These are phyloP conservation scores for Semaprochilodus insignis DNA, from an alignment of 2,797 vertebrate genomes.

Conservation along the genomic window DNA sequence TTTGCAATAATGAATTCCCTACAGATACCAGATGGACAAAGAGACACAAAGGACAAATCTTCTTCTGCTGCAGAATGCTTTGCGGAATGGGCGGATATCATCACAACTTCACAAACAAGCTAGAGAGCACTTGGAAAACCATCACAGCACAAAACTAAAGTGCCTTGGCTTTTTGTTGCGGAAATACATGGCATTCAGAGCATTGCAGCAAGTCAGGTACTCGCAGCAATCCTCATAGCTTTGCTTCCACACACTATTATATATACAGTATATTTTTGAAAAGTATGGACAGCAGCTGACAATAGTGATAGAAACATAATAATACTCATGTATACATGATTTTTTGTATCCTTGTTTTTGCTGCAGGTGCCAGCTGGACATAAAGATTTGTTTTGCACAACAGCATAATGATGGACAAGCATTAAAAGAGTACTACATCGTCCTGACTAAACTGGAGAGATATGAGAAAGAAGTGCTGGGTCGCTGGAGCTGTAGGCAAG, in stretches of 20 bases:
- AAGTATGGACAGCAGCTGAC: background rate
- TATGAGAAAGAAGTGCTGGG: background rate
- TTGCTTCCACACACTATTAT: background rate
- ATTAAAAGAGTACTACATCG: background rate
- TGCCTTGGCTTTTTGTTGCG: constrained; percentile 55
- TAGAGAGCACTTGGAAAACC: constrained; percentile 57
- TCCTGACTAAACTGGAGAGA: background rate
- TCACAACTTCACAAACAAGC: constrained; percentile 45
- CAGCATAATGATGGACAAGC: background rate
- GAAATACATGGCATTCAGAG: constrained; percentile 61
- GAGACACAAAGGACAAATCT: constrained; percentile 60
- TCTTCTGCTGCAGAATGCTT: constrained; percentile 59
- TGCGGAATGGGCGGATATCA: constrained; percentile 51
- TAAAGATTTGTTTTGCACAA: background rate
- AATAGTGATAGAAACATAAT: no score
- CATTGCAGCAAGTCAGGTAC: constrained; percentile 30
- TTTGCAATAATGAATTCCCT: background rate
- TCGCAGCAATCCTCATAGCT: background rate
- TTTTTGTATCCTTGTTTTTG: background rate
- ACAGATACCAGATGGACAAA: background rate
- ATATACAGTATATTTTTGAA: background rate
- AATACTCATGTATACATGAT: no score
- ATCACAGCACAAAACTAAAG: background rate
- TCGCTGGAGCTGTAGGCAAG: background rate
- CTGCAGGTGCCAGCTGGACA: background rate